Percentiles rank a stretch among this genome's conserved stretches.
Conservation (phyloP, 2,888 invertebrate genomes). For the Trissonchulus sp. region DNA sequence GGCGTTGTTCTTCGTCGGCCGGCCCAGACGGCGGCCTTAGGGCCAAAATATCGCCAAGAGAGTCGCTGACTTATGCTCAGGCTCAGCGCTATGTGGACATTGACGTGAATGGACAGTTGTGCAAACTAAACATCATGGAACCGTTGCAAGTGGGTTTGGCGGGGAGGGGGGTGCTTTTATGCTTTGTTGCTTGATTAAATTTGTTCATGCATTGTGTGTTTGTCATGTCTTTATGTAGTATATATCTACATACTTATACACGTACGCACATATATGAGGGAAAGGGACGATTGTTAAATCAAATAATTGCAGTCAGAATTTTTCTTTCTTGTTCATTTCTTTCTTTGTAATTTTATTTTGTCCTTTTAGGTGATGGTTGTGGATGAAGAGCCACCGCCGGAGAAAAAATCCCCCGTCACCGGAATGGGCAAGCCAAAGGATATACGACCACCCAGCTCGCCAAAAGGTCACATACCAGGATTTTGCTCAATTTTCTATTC, state of each 20-base stretch:
- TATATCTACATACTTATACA: background rate
- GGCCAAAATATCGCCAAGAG: background rate
- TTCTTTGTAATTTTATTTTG: conserved; percentile 1
- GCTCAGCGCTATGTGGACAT: conserved; percentile 20
- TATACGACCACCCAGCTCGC: background rate
- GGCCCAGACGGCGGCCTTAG: background rate
- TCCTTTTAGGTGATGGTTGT: background rate
- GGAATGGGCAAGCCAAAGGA: background rate
- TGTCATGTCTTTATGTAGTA: too few species aligned
- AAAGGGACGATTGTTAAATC: background rate
- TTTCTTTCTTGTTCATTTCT: too few species aligned
- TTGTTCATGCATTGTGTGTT: too few species aligned
- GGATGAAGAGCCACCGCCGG: conserved; percentile 13
- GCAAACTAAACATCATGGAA: conserved; percentile 25
- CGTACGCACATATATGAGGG: background rate
- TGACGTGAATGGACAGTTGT: conserved; percentile 23
- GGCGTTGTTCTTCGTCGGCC: background rate
- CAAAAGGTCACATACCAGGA: too few species aligned
- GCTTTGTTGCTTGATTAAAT: too few species aligned
- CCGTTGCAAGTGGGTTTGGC: conserved; percentile 27
- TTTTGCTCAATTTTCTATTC: too few species aligned
- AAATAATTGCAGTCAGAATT: too few species aligned
- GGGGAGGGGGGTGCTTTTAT: background rate
- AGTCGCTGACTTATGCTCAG: background rate
- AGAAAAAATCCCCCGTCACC: conserved; percentile 17